These are phyloP conservation scores for Plebejus anna DNA, from an alignment of 2,888 invertebrate species.

Conservation along the genomic window DNA sequence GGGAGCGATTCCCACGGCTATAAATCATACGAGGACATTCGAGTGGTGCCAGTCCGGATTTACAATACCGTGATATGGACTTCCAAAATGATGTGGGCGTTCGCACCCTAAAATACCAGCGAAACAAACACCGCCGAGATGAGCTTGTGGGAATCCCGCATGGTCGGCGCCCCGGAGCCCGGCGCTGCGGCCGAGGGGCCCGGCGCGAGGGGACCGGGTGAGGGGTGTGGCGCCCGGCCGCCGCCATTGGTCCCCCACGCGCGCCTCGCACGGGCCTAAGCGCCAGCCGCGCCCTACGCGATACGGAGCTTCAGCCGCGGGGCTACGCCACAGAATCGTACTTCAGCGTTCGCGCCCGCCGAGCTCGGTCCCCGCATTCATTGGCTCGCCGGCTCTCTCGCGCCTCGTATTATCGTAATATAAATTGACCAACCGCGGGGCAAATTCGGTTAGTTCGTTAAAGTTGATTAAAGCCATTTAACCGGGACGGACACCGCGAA, in stretches of 20 bases:
- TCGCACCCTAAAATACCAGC: constrained; percentile 61
- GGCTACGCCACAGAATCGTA: constrained; percentile 56
- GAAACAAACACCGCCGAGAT: constrained; percentile 67
- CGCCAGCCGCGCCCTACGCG: constrained; percentile 51
- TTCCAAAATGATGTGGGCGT: constrained; percentile 76
- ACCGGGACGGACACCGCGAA: constrained; percentile 73
- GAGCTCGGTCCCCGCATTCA: constrained; percentile 52
- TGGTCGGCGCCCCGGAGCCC: constrained; percentile 47
- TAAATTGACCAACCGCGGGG: constrained; percentile 80
- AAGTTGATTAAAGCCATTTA: constrained; percentile 81
- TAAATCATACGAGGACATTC: constrained; percentile 71
- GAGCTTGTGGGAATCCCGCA: constrained; percentile 76
- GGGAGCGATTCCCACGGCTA: constrained; percentile 65
- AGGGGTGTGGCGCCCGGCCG: constrained; percentile 50
- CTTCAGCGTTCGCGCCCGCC: constrained; percentile 41
- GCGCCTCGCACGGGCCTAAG: constrained; percentile 50
- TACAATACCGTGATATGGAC: constrained; percentile 70
- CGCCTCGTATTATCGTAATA: constrained; percentile 74
- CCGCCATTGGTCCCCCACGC: constrained; percentile 53
- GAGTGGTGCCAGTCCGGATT: constrained; percentile 73
- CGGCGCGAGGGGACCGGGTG: constrained; percentile 38
- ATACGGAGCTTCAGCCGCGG: constrained; percentile 50
- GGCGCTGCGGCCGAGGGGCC: constrained; percentile 44
- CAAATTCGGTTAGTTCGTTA: constrained; percentile 80
- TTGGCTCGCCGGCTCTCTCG: constrained; percentile 57